These are phyloP conservation scores for Drosophila austrosaltans DNA, from an alignment of 2,888 invertebrate genomes.

Conservation along the genomic window DNA sequence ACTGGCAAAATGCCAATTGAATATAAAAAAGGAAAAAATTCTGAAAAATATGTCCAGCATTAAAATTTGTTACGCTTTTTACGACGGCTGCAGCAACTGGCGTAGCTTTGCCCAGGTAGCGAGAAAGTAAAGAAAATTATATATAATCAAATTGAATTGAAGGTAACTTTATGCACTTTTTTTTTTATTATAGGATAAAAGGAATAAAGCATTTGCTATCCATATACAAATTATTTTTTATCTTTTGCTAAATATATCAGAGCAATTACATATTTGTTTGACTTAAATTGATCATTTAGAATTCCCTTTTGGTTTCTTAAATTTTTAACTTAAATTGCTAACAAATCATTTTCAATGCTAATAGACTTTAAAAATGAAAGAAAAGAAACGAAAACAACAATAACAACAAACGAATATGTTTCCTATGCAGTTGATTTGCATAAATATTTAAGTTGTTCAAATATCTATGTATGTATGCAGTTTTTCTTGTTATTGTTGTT, in stretches of 20 bases:
- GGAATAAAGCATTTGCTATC: background rate
- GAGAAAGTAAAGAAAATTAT: no score
- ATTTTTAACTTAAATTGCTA: background rate
- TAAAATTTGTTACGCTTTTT: no score
- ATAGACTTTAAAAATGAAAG: slow-evolving; percentile 8
- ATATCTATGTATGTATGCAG: background rate
- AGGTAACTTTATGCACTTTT: no score
- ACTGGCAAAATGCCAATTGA: no score
- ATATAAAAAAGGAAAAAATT: no score
- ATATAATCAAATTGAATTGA: no score
- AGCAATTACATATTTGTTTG: background rate
- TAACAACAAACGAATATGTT: slow-evolving; percentile 16
- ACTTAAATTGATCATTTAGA: background rate
- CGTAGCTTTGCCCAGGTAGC: no score
- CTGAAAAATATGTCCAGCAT: no score
- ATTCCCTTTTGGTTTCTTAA: background rate
- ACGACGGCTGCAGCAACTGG: no score
- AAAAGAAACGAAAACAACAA: background rate
- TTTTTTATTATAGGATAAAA: no score
- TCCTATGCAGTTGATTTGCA: slow-evolving; percentile 56
- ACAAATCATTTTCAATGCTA: slow-evolving; percentile 1
- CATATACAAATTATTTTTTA: background rate
- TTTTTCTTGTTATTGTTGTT: slow-evolving; percentile 16
- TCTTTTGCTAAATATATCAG: background rate
- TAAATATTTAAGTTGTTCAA: slow-evolving; percentile 27